A percentile compares a stretch with the other conserved stretches of the same genome.
phyloP scores from a whole-genome alignment of 1,140 invertebrate genomes.

The Samia ricini region DNA sequence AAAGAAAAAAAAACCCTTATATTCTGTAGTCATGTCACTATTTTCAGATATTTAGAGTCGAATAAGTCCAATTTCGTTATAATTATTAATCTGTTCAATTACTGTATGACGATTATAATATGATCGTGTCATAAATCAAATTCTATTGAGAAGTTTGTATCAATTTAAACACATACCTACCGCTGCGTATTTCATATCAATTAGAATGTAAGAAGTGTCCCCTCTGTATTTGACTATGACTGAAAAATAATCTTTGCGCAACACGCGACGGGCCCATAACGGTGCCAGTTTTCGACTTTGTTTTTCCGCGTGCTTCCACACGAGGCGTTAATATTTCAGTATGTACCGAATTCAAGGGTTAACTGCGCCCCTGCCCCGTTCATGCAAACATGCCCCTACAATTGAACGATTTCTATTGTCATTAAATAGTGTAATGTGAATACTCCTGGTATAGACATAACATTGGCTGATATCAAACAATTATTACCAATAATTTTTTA shows the following conservation, averaged over 20 bases:
- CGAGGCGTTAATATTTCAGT: slow-evolving; percentile 72
- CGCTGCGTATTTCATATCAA: too few relatives aligned
- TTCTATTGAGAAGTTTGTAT: too few relatives aligned
- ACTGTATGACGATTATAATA: too few relatives aligned
- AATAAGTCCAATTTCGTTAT: too few relatives aligned
- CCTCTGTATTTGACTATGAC: slow-evolving; percentile 10
- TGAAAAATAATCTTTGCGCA: slow-evolving; percentile 51
- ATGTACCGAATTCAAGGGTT: slow-evolving; percentile 71
- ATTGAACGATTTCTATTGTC: slow-evolving; percentile 37
- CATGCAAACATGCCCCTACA: slow-evolving; percentile 40
- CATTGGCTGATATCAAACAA: background rate
- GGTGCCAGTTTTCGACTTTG: slow-evolving; percentile 71
- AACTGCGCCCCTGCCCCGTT: slow-evolving; percentile 40
- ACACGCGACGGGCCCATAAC: slow-evolving; percentile 69
- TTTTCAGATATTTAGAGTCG: too few relatives aligned
- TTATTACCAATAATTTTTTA: too few relatives aligned
- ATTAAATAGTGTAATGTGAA: slow-evolving; percentile 7
- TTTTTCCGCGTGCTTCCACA: slow-evolving; percentile 71
- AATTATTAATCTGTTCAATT: too few relatives aligned
- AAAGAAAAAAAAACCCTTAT: too few relatives aligned
- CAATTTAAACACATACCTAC: too few relatives aligned
- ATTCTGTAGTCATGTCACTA: too few relatives aligned
- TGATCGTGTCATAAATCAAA: too few relatives aligned
- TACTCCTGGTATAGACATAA: background rate
- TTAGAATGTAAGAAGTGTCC: slow-evolving; percentile 24